Conservation (phyloP, 2,888 invertebrate genomes). For the Andrena bicolor region DNA sequence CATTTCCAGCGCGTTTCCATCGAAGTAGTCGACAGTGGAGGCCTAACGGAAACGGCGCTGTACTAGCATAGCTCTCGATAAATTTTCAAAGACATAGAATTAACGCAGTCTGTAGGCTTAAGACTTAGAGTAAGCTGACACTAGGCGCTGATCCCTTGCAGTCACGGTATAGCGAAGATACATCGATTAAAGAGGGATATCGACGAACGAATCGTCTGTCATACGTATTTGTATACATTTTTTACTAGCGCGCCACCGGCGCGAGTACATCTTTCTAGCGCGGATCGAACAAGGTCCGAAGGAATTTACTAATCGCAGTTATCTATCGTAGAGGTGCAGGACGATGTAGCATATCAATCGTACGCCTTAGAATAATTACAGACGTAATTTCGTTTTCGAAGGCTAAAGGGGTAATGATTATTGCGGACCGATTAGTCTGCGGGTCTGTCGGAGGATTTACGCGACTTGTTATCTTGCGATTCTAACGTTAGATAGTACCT, state of each 20-base stretch:
- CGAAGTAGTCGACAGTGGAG: constrained; percentile 22
- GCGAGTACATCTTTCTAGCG: constrained; percentile 21
- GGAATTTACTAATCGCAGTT: constrained; percentile 45
- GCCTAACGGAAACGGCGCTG: constrained; percentile 50
- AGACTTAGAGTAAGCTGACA: constrained; percentile 54
- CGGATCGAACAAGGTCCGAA: background rate
- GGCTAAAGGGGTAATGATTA: constrained; percentile 3
- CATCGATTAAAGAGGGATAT: constrained; percentile 30
- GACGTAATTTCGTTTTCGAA: constrained; percentile 37
- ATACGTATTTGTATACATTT: constrained; percentile 64
- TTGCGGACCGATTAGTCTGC: constrained; percentile 22
- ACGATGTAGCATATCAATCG: constrained; percentile 64
- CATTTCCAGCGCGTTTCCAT: constrained; percentile 19
- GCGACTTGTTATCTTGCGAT: constrained; percentile 14
- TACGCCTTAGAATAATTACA: constrained; percentile 49
- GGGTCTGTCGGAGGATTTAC: constrained; percentile 1
- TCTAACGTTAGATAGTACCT: background rate
- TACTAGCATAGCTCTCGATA: constrained; percentile 34
- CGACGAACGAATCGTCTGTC: constrained; percentile 39
- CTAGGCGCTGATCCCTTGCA: constrained; percentile 30
- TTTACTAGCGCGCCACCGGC: constrained; percentile 50
- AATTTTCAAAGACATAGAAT: constrained; percentile 39
- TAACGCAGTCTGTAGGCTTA: constrained; percentile 54
- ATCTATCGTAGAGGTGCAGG: constrained; percentile 36
- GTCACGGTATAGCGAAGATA: constrained; percentile 23